Conservation (phyloP, 2,113 vertebrate genomes). For the Ceyx cyanopectus region DNA sequence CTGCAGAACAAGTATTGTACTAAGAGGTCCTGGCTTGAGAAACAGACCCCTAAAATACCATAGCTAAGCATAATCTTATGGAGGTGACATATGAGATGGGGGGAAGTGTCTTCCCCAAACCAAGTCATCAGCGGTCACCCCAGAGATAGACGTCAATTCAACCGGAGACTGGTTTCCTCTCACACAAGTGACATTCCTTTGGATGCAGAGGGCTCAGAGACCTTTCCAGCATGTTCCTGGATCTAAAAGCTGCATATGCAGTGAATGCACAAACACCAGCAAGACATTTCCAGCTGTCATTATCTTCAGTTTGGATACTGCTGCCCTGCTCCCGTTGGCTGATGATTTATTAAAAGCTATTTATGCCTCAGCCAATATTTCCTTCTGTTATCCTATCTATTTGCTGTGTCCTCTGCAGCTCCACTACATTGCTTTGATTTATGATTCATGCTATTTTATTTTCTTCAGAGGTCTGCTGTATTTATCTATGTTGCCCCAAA, state of each 20-base stretch:
- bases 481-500: slow-evolving; percentile 61
- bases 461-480: slow-evolving; percentile 6
- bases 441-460: slow-evolving; percentile 57
- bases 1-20: background rate
- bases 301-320: background rate
- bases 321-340: background rate
- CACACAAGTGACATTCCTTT: background rate
- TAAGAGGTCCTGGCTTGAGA: background rate
- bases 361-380: slow-evolving; percentile 67
- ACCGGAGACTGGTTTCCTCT: background rate
- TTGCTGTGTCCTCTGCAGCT: slow-evolving; percentile 50
- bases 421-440: slow-evolving; percentile 38
- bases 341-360: slow-evolving; percentile 71
- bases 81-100: background rate
- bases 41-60: background rate
- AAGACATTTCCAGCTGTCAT: slow-evolving; percentile 8
- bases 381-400: slow-evolving; percentile 62
- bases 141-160: background rate
- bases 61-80: background rate
- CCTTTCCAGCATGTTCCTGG: background rate
- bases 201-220: background rate
- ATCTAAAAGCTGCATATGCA: background rate
- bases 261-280: background rate
- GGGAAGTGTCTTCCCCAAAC: background rate
- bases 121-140: background rate